phyloP scores from a whole-genome alignment of 2,797 vertebrate species.

The Sebastes cheni region DNA sequence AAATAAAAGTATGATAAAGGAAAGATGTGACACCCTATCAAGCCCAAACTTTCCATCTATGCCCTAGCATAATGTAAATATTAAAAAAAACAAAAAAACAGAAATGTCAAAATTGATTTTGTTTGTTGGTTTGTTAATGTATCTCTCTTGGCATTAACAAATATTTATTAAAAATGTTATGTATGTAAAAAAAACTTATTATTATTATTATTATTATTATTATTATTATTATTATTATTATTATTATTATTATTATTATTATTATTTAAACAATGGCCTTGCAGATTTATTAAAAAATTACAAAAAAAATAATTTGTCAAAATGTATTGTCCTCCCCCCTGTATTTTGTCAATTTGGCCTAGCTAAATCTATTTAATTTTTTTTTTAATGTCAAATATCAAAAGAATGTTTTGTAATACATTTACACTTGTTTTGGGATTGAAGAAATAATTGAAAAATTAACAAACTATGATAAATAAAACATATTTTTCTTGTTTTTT shows the following conservation, averaged over 20 bases:
- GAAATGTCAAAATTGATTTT: too few relatives aligned
- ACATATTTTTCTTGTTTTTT: not conserved
- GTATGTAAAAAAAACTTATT: not conserved
- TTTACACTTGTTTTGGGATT: not conserved
- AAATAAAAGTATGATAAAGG: not conserved
- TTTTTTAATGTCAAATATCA: not conserved
- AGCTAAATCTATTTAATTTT: too few relatives aligned
- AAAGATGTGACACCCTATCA: not conserved
- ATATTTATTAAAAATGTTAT: not conserved
- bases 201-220: not conserved
- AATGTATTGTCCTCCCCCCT: too few relatives aligned
- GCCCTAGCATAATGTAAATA: too few relatives aligned
- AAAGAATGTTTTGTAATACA: too few relatives aligned
- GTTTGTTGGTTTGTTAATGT: too few relatives aligned
- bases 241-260: not conserved
- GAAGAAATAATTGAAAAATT: not conserved
- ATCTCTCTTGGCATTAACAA: too few relatives aligned
- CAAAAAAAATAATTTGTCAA: too few relatives aligned
- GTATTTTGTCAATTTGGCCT: too few relatives aligned
- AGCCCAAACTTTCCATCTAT: not conserved
- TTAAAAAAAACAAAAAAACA: too few relatives aligned
- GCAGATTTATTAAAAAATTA: rapidly evolving
- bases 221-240: not conserved
- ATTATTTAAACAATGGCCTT: not conserved
- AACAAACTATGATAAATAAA: too few relatives aligned